Percentiles rank a stretch among this genome's conserved stretches.
Evolutionary conservation across 2,888 invertebrate species (phyloP).

Genomic region (Ochropleura plecta): DNA sequence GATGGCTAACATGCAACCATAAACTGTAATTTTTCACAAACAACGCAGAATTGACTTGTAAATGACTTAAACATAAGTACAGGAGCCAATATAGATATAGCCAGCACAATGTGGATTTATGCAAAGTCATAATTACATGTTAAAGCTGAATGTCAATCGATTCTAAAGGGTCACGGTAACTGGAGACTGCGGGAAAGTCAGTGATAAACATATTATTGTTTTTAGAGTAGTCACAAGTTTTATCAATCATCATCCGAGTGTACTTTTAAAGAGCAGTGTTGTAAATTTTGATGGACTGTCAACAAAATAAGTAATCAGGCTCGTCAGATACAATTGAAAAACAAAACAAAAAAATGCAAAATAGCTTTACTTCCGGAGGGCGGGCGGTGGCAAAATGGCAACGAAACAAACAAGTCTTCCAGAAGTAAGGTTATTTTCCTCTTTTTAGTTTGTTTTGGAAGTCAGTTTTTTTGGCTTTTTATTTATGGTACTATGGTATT

Average conservation of each 20-base stretch:
- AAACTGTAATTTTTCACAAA: background rate
- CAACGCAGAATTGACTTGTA: slow-evolving; percentile 29
- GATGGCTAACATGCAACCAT: background rate
- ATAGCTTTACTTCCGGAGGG: no score
- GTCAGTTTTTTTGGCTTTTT: no score
- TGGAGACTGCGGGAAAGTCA: slow-evolving; percentile 32
- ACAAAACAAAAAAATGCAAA: no score
- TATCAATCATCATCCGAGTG: background rate
- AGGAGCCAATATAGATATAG: slow-evolving; percentile 18
- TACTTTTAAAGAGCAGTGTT: background rate
- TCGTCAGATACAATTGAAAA: no score
- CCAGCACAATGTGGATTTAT: slow-evolving; percentile 36
- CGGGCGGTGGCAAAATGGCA: no score
- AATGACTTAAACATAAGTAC: slow-evolving; percentile 23
- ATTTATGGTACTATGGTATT: no score
- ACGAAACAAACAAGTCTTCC: no score
- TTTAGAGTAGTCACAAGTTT: background rate
- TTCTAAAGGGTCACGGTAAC: slow-evolving; percentile 62
- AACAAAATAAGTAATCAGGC: no score
- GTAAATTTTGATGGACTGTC: background rate
- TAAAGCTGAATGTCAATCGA: slow-evolving; percentile 55
- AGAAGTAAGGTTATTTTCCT: no score
- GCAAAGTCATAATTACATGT: slow-evolving; percentile 57
- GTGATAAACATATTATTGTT: slow-evolving; percentile 29
- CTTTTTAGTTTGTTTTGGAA: no score